Percentiles rank a stretch among this genome's conserved stretches.
phyloP scores from a whole-genome alignment of 2,888 invertebrate species.

The Mantis religiosa region DNA sequence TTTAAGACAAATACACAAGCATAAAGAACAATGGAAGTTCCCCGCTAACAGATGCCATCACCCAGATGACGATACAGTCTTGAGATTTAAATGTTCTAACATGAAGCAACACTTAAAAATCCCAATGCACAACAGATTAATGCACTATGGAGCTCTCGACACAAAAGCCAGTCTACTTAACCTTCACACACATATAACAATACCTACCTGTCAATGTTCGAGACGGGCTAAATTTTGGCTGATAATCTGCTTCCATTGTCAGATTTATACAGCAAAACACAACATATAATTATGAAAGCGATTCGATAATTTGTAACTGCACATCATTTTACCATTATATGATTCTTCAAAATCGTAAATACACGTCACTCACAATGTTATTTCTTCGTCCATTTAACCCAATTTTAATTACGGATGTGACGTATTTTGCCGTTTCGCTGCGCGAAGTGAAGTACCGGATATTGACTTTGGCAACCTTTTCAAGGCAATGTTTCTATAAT shows the following conservation, averaged over 20 bases:
- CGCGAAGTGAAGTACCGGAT: too few relatives aligned
- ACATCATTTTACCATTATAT: slow-evolving; percentile 15
- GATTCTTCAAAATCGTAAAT: background rate
- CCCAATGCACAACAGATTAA: background rate
- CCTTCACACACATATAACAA: background rate
- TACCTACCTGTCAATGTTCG: slow-evolving; percentile 32
- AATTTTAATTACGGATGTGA: slow-evolving; percentile 22
- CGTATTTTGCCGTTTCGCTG: background rate
- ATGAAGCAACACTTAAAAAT: background rate
- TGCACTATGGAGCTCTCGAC: background rate
- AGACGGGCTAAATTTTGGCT: slow-evolving; percentile 32
- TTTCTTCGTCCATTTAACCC: slow-evolving; percentile 22
- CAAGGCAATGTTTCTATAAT: too few relatives aligned
- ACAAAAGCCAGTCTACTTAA: background rate
- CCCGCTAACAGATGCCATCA: background rate
- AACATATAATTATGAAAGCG: background rate
- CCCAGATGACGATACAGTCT: background rate
- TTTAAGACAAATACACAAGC: background rate
- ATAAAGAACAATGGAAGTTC: background rate
- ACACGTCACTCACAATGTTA: slow-evolving; percentile 19
- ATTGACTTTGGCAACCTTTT: too few relatives aligned
- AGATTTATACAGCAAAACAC: background rate
- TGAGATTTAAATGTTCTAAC: background rate
- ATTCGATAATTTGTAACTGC: background rate
- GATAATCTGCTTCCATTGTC: slow-evolving; percentile 33